phyloP scores from a whole-genome alignment of 30 jellyfish, hydroid and myxozoan species.

The Rhopilema esculentum region DNA sequence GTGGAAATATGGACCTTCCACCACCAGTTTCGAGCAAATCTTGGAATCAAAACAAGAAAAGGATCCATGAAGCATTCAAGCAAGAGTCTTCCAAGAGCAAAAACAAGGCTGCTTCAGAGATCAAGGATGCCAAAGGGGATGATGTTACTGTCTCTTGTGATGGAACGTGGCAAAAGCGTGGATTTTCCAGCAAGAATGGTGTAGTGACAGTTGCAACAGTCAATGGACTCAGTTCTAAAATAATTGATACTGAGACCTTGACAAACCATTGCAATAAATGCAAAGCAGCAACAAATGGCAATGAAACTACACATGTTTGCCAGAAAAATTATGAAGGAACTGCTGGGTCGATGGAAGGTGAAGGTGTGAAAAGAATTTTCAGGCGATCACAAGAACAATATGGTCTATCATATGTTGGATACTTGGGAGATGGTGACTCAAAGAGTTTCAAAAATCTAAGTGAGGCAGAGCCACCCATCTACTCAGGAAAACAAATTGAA shows the following conservation, averaged over 20 bases:
- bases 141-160: too few species aligned
- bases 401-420: conserved; percentile 33
- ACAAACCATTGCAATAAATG: background rate
- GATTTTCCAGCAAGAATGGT: conserved; percentile 19
- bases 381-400: conserved; percentile 42
- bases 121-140: too few species aligned
- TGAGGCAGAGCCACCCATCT: too few species aligned
- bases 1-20: conserved; percentile 28
- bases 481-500: too few species aligned
- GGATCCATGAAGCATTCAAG: background rate
- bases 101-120: background rate
- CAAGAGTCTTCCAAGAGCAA: background rate
- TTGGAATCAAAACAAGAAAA: conserved; percentile 24
- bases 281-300: background rate
- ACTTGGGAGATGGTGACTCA: too few species aligned
- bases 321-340: conserved; percentile 36
- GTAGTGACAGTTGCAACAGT: conserved; percentile 20
- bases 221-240: background rate
- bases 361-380: conserved; percentile 59
- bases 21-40: conserved; percentile 11
- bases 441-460: too few species aligned
- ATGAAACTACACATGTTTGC: conserved; percentile 29
- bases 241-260: too few species aligned
- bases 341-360: conserved; percentile 68
- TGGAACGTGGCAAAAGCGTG: too few species aligned